Conservation (phyloP, 2,888 invertebrate species). For the Tiphia femorata region DNA sequence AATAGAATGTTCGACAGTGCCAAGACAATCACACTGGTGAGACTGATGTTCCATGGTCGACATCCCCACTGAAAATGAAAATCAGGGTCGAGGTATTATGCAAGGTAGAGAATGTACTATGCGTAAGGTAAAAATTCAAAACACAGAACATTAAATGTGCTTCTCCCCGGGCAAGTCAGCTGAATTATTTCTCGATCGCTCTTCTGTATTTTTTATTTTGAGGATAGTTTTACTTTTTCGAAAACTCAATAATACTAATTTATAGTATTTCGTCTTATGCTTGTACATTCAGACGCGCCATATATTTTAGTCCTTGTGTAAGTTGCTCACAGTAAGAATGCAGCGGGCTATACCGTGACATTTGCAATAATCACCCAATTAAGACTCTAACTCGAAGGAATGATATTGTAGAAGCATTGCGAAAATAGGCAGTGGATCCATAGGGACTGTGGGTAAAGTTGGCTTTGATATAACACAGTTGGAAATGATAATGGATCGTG, state of each 20-base stretch:
- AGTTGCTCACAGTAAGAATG: no score
- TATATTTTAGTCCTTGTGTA: no score
- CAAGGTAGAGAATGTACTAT: slow-evolving; percentile 6
- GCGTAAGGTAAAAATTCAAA: no score
- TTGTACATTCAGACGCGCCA: no score
- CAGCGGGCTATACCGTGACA: no score
- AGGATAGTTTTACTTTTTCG: no score
- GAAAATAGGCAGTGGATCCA: slow-evolving; percentile 27
- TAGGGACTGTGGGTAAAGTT: slow-evolving; percentile 26
- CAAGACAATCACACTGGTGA: slow-evolving; percentile 76
- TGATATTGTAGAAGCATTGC: slow-evolving; percentile 45
- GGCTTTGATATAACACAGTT: slow-evolving; percentile 22
- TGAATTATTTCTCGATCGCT: no score
- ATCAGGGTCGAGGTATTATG: slow-evolving; percentile 6
- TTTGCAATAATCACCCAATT: slow-evolving; percentile 49
- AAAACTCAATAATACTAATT: no score
- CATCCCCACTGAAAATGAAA: slow-evolving; percentile 69
- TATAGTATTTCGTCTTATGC: no score
- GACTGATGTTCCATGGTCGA: slow-evolving; percentile 79
- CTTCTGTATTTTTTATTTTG: no score
- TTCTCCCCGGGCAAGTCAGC: no score
- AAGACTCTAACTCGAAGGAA: slow-evolving; percentile 46
- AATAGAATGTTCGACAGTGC: slow-evolving; percentile 76
- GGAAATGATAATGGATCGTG: slow-evolving; percentile 36
- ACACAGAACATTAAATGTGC: no score